Evolutionary conservation across 2,797 vertebrate genomes (phyloP).

Genomic region (Crypturellus tataupa): DNA sequence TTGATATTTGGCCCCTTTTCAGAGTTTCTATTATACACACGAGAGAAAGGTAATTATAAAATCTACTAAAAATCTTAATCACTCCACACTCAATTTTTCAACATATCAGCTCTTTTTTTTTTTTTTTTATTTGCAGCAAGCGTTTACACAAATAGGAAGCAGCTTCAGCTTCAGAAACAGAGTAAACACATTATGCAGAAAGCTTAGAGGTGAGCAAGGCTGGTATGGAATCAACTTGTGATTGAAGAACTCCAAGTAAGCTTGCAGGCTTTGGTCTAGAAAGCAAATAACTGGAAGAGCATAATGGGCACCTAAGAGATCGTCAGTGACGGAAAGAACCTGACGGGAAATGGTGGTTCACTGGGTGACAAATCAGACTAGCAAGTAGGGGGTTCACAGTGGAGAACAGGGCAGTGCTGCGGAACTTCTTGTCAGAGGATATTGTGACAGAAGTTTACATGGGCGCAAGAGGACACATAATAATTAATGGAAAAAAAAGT

Average conservation of each 20-base stretch:
- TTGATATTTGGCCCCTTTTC: slow-evolving; percentile 38
- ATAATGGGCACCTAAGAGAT: background rate
- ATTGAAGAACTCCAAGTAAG: background rate
- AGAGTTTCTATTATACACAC: background rate
- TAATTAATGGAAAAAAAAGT: background rate
- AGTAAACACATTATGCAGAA: background rate
- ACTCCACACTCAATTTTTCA: background rate
- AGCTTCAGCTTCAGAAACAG: background rate
- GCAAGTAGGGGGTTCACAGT: background rate
- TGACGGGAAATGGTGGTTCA: background rate
- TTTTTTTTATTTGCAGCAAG: background rate
- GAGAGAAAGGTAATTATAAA: slow-evolving; percentile 29
- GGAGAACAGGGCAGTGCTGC: accelerated
- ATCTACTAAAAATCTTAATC: slow-evolving; percentile 23
- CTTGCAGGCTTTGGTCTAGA: background rate
- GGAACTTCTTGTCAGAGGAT: background rate
- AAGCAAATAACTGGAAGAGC: background rate
- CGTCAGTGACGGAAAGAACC: background rate
- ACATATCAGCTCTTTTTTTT: background rate
- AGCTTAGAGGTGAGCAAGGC: background rate
- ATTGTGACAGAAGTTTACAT: background rate
- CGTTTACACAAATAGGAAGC: background rate
- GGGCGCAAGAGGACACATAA: background rate
- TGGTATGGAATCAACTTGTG: background rate
- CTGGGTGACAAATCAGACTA: background rate